Evolutionary conservation across 2,113 vertebrate genomes (phyloP).

Genomic region (Hoplias malabaricus): DNA sequence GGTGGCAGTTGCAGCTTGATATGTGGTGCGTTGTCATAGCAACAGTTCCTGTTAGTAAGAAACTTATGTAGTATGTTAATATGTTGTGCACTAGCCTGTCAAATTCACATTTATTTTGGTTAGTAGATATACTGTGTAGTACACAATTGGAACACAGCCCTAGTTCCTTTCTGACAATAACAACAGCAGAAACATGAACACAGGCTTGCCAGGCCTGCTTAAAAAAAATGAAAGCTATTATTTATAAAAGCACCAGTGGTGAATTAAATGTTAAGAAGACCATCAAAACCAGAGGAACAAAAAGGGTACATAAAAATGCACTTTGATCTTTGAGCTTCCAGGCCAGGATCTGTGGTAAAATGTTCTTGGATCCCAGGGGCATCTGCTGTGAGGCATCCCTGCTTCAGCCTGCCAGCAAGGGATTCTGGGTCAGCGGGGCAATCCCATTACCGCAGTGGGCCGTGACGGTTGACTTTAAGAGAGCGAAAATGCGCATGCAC

Average conservation of each 20-base stretch:
- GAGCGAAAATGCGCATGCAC: neutral
- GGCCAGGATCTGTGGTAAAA: neutral
- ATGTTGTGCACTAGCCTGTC: no score
- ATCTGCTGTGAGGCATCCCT: constrained; percentile 36
- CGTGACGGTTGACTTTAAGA: constrained; percentile 34
- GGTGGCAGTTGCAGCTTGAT: no score
- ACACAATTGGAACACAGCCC: no score
- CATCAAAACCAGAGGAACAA: constrained; percentile 18
- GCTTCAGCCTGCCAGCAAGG: constrained; percentile 7
- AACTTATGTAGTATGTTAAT: no score
- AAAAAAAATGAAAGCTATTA: neutral
- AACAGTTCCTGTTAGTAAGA: no score
- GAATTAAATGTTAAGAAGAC: constrained; percentile 13
- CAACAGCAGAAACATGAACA: no score
- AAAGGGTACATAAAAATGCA: constrained; percentile 15
- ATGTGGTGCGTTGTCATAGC: no score
- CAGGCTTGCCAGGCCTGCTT: no score
- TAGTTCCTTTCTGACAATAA: no score
- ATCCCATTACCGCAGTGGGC: constrained; percentile 57
- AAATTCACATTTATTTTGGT: no score
- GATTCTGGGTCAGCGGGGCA: constrained; percentile 56
- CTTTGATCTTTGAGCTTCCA: constrained; percentile 20
- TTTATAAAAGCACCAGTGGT: neutral
- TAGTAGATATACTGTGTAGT: no score
- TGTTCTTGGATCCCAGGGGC: neutral